These are phyloP conservation scores for Chloropsis cyanopogon DNA, from an alignment of 2,113 vertebrate genomes.

Conservation along the genomic window DNA sequence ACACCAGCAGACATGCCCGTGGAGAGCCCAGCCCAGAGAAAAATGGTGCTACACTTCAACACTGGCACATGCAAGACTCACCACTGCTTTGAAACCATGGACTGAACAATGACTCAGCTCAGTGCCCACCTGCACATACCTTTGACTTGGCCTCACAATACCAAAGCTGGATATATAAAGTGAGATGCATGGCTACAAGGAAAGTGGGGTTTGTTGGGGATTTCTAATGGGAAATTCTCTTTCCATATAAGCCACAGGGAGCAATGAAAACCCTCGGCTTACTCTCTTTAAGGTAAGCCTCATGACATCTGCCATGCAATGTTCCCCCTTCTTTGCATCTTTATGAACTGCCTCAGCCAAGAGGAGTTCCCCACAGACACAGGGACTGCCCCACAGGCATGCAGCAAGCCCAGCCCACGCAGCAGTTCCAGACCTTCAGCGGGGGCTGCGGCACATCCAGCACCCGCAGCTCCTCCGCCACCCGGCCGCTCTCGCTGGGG, in stretches of 20 bases:
- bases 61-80: background rate
- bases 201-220: background rate
- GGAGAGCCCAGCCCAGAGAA: background rate
- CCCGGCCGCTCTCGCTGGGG: background rate
- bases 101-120: background rate
- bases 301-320: background rate
- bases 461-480: background rate
- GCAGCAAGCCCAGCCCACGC: background rate
- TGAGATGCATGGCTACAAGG: background rate
- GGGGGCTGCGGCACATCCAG: background rate
- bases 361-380: background rate
- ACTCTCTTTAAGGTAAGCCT: background rate
- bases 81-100: background rate
- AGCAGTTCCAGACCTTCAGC: constrained; percentile 10
- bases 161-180: background rate
- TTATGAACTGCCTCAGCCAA: background rate
- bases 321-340: background rate
- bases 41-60: background rate
- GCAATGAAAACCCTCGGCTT: background rate
- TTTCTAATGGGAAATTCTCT: background rate
- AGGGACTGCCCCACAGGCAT: background rate
- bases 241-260: background rate
- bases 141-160: background rate
- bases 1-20: background rate
- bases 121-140: background rate